These are phyloP conservation scores for Horisme vitalbata DNA, from an alignment of 2,888 invertebrate genomes.

Conservation along the genomic window DNA sequence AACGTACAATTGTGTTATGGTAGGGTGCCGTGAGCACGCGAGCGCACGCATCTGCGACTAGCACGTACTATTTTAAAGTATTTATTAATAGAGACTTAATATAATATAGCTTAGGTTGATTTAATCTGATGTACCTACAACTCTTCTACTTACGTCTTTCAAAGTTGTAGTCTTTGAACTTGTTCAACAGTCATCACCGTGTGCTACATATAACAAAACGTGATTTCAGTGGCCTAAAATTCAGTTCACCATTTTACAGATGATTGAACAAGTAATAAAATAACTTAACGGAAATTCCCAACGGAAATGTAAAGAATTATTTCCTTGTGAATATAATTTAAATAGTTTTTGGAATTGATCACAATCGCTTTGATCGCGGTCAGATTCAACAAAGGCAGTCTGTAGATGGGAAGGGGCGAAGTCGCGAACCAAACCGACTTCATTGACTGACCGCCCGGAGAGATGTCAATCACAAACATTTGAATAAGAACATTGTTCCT, in stretches of 20 bases:
- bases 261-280: slow-evolving; percentile 28
- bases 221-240: neutral
- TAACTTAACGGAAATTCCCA: slow-evolving; percentile 64
- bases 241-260: slow-evolving; percentile 9
- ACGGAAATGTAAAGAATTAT: slow-evolving; percentile 48
- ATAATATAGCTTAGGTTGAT: slow-evolving; percentile 5
- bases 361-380: slow-evolving; percentile 71
- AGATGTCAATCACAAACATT: slow-evolving; percentile 79
- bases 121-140: too few relatives aligned
- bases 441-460: slow-evolving; percentile 69
- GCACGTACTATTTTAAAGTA: slow-evolving; percentile 30
- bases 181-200: too few relatives aligned
- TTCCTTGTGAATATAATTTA: slow-evolving; percentile 59
- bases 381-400: slow-evolving; percentile 63
- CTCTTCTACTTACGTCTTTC: too few relatives aligned
- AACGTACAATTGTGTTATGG: slow-evolving; percentile 58
- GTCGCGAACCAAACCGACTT: slow-evolving; percentile 42
- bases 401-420: slow-evolving; percentile 51
- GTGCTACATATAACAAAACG: too few relatives aligned
- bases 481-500: slow-evolving; percentile 74
- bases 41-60: slow-evolving; percentile 59
- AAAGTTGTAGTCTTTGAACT: too few relatives aligned
- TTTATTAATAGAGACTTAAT: slow-evolving; percentile 19
- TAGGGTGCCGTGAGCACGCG: slow-evolving; percentile 69
- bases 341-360: slow-evolving; percentile 68